These are phyloP conservation scores for Poliocrania exsul DNA, from an alignment of 2,797 vertebrate genomes.

Conservation along the genomic window DNA sequence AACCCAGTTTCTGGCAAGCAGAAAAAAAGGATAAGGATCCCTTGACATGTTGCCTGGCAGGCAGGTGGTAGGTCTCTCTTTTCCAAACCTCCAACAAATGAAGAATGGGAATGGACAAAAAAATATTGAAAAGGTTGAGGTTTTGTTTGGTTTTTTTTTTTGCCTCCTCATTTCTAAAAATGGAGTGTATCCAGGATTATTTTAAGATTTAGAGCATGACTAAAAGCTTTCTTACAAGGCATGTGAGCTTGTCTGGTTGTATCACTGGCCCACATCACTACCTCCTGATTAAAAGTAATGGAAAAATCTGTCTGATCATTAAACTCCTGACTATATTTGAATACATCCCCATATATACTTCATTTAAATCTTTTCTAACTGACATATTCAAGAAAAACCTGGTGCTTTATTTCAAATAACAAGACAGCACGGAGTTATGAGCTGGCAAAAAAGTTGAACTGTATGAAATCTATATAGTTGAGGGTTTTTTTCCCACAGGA, in stretches of 20 bases:
- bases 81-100: neutral
- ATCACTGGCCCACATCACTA: neutral
- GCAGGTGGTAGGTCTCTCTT: neutral
- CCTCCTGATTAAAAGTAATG: constrained; percentile 17
- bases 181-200: neutral
- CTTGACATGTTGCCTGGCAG: neutral
- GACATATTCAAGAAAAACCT: neutral
- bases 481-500: neutral
- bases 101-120: constrained; percentile 3
- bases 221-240: constrained; percentile 8
- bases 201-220: constrained; percentile 24
- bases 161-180: neutral
- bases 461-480: neutral
- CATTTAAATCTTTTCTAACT: neutral
- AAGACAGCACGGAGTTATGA: neutral
- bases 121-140: neutral
- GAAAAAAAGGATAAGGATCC: neutral
- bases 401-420: neutral
- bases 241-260: neutral
- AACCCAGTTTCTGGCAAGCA: neutral
- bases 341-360: neutral
- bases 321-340: neutral
- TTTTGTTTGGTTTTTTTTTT: too few relatives aligned
- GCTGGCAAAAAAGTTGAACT: neutral
- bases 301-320: neutral